These are phyloP conservation scores for Lophura nycthemera DNA, from an alignment of 2,113 vertebrate genomes.

Conservation along the genomic window DNA sequence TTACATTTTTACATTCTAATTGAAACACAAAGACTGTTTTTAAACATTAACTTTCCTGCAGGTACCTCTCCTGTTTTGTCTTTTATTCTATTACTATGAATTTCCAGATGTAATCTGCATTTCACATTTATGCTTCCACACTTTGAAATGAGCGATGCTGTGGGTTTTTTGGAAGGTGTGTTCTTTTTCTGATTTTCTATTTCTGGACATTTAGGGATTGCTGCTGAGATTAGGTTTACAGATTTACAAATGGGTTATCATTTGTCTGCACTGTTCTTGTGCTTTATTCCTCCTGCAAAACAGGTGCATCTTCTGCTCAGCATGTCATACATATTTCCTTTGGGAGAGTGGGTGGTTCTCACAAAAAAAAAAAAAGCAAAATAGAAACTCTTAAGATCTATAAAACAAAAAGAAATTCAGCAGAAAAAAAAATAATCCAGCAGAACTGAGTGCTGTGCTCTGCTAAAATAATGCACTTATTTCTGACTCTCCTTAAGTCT, in stretches of 20 bases:
- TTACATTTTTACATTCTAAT: background rate
- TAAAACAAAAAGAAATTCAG: slow-evolving; percentile 12
- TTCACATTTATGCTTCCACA: background rate
- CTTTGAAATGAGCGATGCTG: background rate
- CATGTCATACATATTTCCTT: background rate
- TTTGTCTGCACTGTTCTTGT: background rate
- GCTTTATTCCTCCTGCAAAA: slow-evolving; percentile 21
- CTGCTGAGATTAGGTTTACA: background rate
- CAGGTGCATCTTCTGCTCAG: slow-evolving; percentile 31
- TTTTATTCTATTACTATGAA: background rate
- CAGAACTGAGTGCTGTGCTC: background rate
- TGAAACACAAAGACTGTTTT: background rate
- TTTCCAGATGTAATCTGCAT: background rate
- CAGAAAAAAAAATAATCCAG: background rate
- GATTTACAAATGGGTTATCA: background rate
- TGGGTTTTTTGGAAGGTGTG: background rate
- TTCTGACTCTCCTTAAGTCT: background rate
- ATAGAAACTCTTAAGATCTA: background rate
- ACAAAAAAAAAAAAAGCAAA: slow-evolving; percentile 3
- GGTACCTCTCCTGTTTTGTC: background rate
- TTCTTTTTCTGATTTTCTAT: background rate
- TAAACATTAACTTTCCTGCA: background rate
- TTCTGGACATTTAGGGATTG: background rate
- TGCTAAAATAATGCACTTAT: slow-evolving; percentile 1
- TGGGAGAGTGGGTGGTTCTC: slow-evolving; percentile 57